Base-by-base conservation (phyloP, 2,888 invertebrate genomes). In the Platycheirus rosarum region DNA sequence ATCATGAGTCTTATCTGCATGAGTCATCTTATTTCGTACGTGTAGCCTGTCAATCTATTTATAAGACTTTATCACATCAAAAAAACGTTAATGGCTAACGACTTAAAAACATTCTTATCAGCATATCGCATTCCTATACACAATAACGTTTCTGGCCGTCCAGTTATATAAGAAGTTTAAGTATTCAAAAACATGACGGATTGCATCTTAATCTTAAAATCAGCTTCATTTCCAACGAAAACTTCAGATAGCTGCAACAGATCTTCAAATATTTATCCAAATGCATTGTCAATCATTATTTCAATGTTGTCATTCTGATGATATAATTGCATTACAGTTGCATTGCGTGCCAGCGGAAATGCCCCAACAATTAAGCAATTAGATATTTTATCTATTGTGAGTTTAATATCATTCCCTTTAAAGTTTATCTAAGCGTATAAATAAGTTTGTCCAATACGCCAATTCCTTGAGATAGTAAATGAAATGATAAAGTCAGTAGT, bases 291-390 rank as follows among this genome's bases (percentile, higher is more conserved):
- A 40, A n/a, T n/a, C n/a, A 13, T 40, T 1, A 13, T 40, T 13
- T 13, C 3, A 40, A 40, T 40, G 8, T 1, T 40, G 4, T 7
- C 37, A 40, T 4, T 2, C 13, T 13, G 3, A 13, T 37, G 8
- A 13, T 13, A 13, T 40, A 40, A 13, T 40, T 7, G 37, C 37
- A 13, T 4, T 40, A 6, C n/a, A 8, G 37, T 2, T 40, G 8
- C 29, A 13, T 35, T 40, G 37, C 37, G 13, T 13, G 13, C 13
- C n/a, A 40, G 37, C 3, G 3, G 37, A 13, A n/a, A n/a, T n/a
- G n/a, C n/a, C n/a, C n/a, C 13, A 40, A 40, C 37, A 40, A 40
- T 40, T 40, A 40, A 40, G 37, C 37, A 40, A 13, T 40, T 40
- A 40, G 13, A 13, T 9, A 8, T 5, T n/a, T 35, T 11, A 11